phyloP scores from a whole-genome alignment of 2,113 vertebrate species.

The Lophius piscatorius region DNA sequence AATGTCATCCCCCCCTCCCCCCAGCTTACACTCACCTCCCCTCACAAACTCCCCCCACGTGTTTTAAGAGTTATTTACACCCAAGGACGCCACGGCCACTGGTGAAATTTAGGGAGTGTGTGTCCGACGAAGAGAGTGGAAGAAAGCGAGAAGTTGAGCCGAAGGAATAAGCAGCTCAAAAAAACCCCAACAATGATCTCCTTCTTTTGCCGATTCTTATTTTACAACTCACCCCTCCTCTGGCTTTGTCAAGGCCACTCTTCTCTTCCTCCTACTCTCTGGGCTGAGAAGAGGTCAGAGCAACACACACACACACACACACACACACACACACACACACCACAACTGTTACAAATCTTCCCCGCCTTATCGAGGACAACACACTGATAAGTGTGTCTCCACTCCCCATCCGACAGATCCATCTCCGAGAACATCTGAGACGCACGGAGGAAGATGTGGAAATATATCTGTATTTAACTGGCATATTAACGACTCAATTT shows the following conservation, averaged over 20 bases:
- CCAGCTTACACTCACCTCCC: conserved; percentile 4
- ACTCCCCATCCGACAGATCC: conserved; percentile 77
- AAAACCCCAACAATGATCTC: conserved; percentile 68
- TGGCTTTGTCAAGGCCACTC: conserved; percentile 77
- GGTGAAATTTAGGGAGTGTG: conserved; percentile 71
- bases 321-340: conserved; percentile 44
- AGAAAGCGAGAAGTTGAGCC: conserved; percentile 49
- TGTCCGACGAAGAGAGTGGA: conserved; percentile 60
- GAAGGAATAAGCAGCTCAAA: conserved; percentile 41
- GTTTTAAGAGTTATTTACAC: conserved; percentile 42
- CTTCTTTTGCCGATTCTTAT: conserved; percentile 55
- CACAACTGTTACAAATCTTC: conserved; percentile 76
- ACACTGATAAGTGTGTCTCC: conserved; percentile 79
- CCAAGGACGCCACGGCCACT: conserved; percentile 60
- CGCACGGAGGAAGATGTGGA: conserved; percentile 43
- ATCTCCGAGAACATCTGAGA: conserved; percentile 76
- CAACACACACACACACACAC: conserved; percentile 30
- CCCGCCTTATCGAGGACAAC: conserved; percentile 74
- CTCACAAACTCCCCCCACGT: conserved; percentile 1
- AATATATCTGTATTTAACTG: conserved; percentile 23
- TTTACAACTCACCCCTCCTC: conserved; percentile 61
- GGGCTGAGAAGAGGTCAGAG: conserved; percentile 64
- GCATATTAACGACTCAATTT: conserved; percentile 53
- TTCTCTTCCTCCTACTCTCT: conserved; percentile 74
- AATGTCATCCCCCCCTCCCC: neutral